Percentiles rank a stretch among this genome's conserved stretches.
Evolutionary conservation across 1,140 invertebrate genomes (phyloP).

Genomic region (Latrodectus geometricus): DNA sequence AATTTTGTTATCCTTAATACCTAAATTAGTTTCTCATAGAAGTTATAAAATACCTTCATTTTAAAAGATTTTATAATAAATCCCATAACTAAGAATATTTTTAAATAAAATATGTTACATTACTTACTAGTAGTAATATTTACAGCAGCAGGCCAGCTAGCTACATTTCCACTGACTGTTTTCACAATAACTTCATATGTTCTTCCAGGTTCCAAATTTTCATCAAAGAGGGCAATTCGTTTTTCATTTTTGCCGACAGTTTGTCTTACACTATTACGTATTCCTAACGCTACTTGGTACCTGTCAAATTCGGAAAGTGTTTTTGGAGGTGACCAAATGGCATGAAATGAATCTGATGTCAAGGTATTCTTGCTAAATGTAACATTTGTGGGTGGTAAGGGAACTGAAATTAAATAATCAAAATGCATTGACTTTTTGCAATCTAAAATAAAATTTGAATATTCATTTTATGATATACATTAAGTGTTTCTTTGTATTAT

Average conservation of each 20-base stretch:
- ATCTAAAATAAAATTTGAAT: no score
- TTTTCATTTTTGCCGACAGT: constrained; percentile 75
- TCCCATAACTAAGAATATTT: background rate
- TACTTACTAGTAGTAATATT: constrained; percentile 80
- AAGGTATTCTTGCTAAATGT: constrained; percentile 81
- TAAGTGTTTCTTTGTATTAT: no score
- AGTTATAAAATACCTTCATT: no score
- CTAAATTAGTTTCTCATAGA: no score
- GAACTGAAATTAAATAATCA: constrained; percentile 72
- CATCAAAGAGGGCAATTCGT: constrained; percentile 79
- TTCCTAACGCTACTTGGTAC: constrained; percentile 84
- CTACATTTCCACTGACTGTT: constrained; percentile 92
- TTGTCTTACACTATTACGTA: constrained; percentile 77
- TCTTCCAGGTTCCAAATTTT: constrained; percentile 83
- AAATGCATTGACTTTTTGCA: background rate
- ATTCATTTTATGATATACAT: no score
- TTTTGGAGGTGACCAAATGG: constrained; percentile 79
- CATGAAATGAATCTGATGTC: constrained; percentile 71
- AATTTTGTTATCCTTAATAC: no score
- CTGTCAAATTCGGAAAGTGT: constrained; percentile 82
- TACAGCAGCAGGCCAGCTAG: constrained; percentile 86
- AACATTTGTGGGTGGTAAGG: constrained; percentile 84
- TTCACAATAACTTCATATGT: constrained; percentile 91
- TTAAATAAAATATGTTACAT: background rate
- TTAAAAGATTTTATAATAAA: no score